A percentile compares a stretch with the other conserved stretches of the same genome.
Evolutionary conservation across 2,888 invertebrate species (phyloP).

Genomic region (Lochmaea capreae): DNA sequence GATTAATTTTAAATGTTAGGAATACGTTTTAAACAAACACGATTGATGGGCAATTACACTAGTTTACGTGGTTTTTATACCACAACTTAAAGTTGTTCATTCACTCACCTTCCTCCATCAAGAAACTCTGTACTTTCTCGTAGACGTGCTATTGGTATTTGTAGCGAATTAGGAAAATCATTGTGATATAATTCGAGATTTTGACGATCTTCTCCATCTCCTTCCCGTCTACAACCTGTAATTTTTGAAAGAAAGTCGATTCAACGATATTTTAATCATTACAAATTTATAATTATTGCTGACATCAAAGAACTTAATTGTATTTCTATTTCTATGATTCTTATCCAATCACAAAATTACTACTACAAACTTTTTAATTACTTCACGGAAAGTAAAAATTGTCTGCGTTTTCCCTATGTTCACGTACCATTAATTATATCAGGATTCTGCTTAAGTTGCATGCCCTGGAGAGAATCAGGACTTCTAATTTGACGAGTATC

Average conservation of each 20-base stretch:
- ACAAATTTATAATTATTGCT: too few species aligned
- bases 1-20: background rate
- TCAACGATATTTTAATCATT: too few species aligned
- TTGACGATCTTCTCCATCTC: slow-evolving; percentile 52
- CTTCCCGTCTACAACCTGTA: slow-evolving; percentile 62
- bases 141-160: slow-evolving; percentile 48
- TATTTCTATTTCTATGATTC: too few species aligned
- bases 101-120: slow-evolving; percentile 35
- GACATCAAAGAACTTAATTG: background rate
- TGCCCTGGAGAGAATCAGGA: slow-evolving; percentile 66
- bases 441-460: slow-evolving; percentile 76
- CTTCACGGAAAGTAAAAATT: background rate
- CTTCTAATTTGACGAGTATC: slow-evolving; percentile 68
- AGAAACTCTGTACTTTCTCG: slow-evolving; percentile 50
- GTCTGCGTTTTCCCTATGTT: background rate
- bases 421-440: slow-evolving; percentile 81
- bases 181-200: slow-evolving; percentile 37
- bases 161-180: slow-evolving; percentile 31
- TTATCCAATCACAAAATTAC: background rate
- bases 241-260: background rate
- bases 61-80: too few species aligned
- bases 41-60: too few species aligned
- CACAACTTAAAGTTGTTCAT: too few species aligned
- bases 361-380: background rate
- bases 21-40: too few species aligned